Evolutionary conservation across 2,797 vertebrate species (phyloP), one percentile per base, ranked within the genome.

Genomic region (Sparidentex hasta): DNA sequence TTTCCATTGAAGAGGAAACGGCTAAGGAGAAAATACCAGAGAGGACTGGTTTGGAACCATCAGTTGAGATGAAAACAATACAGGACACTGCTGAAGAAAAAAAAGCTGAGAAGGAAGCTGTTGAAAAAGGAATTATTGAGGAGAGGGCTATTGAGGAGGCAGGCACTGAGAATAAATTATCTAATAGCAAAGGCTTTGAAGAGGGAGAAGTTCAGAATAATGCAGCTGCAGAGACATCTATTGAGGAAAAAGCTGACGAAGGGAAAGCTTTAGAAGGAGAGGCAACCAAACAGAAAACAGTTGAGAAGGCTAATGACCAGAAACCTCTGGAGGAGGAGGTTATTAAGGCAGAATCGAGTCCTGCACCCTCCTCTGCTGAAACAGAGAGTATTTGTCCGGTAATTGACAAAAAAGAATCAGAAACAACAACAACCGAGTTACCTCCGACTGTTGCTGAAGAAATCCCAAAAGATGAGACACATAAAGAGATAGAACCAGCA

Each of bases 401-500:
- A 81, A 80, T 33, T 46, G 80, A 90, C 44, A 76, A 54, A 27
- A 80, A 77, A 65, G 81, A 90, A 47, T 58, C 81, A 47, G 61
- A 73, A 83, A 77, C 3, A 20, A 43, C 3, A 20, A 38, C 47
- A 57, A 52, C 13, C 16, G 76, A 72, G 6, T 8, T 38, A 9
- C 47, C n/a, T 50, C 47, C 1, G 4, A n/a, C 44, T 62, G 52
- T 25, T 1, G 3, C 62, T 51, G 63, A 78, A 56, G 65, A 83
- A 67, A 76, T 78, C 29, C 50, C 69, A 20, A 82, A 85, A 76
- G 70, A 82, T 46, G 70, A 87, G 52, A 66, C 55, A 57, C 17
- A 65, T 71, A 71, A 86, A 75, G 76, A 84, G 41, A 50, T 23
- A 67, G 62, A 86, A 43, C n/a, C 64, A 66, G 72, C 12, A 59